A percentile compares a stretch with the other conserved stretches of the same genome.
Conservation (phyloP, 2,888 invertebrate species). For the Geophilus truncorum region DNA sequence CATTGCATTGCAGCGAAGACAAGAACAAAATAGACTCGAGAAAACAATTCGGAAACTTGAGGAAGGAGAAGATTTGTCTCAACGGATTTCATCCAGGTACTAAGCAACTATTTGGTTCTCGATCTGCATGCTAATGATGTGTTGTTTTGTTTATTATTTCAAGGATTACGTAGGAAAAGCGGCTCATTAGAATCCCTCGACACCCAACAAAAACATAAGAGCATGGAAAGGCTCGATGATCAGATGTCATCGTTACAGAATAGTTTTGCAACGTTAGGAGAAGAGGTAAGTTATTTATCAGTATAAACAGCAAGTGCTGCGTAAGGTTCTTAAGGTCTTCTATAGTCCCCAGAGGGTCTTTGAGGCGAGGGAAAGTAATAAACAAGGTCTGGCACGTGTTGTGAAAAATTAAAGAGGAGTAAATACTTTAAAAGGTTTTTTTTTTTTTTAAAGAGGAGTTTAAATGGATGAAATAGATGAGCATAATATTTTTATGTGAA, state of each 20-base stretch:
- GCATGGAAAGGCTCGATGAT: slow-evolving; percentile 70
- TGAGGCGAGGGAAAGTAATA: too few species aligned
- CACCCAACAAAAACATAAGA: slow-evolving; percentile 41
- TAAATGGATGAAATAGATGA: too few species aligned
- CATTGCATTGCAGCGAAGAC: not conserved
- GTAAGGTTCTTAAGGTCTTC: too few species aligned
- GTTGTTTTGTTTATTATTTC: not conserved
- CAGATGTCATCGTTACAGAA: slow-evolving; percentile 77
- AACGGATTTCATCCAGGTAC: not conserved
- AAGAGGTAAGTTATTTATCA: slow-evolving; percentile 63
- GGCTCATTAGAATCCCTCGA: slow-evolving; percentile 38
- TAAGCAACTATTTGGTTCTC: slow-evolving; percentile 44
- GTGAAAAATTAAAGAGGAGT: too few species aligned
- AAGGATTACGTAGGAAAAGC: slow-evolving; percentile 34
- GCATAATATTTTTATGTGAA: too few species aligned
- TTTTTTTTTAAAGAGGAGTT: too few species aligned
- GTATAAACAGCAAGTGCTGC: too few species aligned
- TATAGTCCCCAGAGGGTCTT: too few species aligned
- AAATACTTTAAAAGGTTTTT: too few species aligned
- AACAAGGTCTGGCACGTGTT: too few species aligned
- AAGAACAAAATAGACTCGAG: not conserved
- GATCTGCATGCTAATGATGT: slow-evolving; percentile 41
- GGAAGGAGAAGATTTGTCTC: not conserved
- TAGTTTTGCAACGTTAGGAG: slow-evolving; percentile 77
- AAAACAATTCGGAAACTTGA: not conserved